Conservation (phyloP, 2,113 vertebrate genomes). For the Pampusana beccarii region DNA sequence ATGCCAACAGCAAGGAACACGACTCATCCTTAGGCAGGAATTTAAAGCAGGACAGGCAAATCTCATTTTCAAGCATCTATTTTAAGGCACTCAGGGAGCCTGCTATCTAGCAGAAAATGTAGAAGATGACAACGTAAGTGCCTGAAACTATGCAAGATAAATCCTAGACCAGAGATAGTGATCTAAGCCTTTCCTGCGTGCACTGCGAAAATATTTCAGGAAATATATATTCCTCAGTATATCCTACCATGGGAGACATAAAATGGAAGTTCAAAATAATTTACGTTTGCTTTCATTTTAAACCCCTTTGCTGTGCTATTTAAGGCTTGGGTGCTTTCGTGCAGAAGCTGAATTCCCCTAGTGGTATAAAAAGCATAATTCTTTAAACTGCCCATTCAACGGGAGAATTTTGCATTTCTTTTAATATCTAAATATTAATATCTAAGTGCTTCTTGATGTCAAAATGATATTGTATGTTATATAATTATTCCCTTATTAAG, state of each 20-base stretch:
- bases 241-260: background rate
- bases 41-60: background rate
- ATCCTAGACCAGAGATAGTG: background rate
- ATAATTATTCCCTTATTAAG: background rate
- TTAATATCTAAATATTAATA: background rate
- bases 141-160: background rate
- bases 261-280: background rate
- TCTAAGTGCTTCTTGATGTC: background rate
- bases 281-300: background rate
- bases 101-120: background rate
- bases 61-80: background rate
- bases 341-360: background rate
- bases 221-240: background rate
- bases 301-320: background rate
- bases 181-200: background rate
- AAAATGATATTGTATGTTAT: background rate
- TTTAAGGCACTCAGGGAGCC: background rate
- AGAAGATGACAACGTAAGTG: background rate
- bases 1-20: fast-evolving
- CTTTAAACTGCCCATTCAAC: background rate
- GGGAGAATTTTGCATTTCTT: background rate
- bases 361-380: background rate
- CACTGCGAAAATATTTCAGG: background rate
- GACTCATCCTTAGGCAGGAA: background rate
- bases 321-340: background rate